phyloP scores from a whole-genome alignment of 2,113 vertebrate genomes.

The Siphamia tubifer region DNA sequence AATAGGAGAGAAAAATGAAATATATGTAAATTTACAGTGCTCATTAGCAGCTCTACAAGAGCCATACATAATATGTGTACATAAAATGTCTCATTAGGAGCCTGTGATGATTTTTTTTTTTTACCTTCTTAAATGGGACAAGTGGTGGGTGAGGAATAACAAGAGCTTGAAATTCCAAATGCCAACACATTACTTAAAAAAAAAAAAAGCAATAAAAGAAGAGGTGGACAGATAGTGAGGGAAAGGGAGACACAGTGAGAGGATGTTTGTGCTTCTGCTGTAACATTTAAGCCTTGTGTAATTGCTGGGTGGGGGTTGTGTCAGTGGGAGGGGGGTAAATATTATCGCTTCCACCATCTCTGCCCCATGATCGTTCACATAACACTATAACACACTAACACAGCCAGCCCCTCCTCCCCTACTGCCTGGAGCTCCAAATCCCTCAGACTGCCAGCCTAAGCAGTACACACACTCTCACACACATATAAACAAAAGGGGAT shows the following conservation, averaged over 20 bases:
- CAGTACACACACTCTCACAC: conserved; percentile 63
- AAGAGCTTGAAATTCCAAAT: conserved; percentile 3
- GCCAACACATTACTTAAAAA: conserved; percentile 22
- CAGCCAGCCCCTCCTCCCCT: conserved; percentile 2
- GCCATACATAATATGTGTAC: conserved; percentile 17
- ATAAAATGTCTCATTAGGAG: conserved; percentile 45
- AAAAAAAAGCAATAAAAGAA: neutral
- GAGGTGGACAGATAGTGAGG: neutral
- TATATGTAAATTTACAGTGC: conserved; percentile 15
- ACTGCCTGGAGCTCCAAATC: conserved; percentile 65
- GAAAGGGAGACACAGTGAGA: neutral
- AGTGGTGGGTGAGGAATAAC: conserved; percentile 1
- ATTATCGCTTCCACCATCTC: conserved; percentile 76
- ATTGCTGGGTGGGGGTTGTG: conserved; percentile 55
- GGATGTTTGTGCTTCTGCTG: conserved; percentile 60
- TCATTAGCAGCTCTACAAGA: conserved; percentile 30
- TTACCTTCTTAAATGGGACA: conserved; percentile 5
- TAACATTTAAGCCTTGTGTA: conserved; percentile 60
- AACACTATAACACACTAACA: neutral
- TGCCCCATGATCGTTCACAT: conserved; percentile 46
- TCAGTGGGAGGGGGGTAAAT: conserved; percentile 51
- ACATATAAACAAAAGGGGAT: conserved; percentile 65
- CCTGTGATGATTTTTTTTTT: neutral
- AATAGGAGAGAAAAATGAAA: conserved; percentile 1
- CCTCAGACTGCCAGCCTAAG: conserved; percentile 79